Percentiles rank a stretch among this genome's conserved stretches.
These are phyloP conservation scores for Enhydra lutris DNA, from an alignment of 2,113 vertebrate genomes.

Conservation along the genomic window DNA sequence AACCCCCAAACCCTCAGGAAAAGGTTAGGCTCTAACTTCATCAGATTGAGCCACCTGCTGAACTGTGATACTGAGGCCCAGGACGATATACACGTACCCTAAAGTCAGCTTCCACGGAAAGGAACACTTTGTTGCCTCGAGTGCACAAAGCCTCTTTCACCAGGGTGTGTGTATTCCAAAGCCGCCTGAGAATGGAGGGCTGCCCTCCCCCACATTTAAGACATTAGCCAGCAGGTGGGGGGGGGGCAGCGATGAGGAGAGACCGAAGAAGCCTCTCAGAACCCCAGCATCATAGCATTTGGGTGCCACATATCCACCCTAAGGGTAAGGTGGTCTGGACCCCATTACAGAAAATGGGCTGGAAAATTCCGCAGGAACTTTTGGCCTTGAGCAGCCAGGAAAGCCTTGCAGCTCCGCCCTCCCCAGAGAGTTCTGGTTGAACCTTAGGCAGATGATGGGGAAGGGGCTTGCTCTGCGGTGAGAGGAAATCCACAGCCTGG, in stretches of 20 bases:
- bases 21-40: background rate
- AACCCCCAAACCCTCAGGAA: background rate
- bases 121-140: background rate
- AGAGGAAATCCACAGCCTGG: background rate
- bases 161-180: background rate
- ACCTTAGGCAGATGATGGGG: background rate
- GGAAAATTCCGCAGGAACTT: no score
- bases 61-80: background rate
- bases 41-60: background rate
- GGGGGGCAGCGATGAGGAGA: background rate
- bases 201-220: background rate
- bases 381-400: background rate
- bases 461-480: background rate
- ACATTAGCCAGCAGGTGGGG: background rate
- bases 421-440: background rate
- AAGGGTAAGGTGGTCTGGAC: background rate
- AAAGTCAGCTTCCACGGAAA: background rate
- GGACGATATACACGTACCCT: background rate
- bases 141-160: background rate
- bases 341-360: background rate
- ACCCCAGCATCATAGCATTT: background rate
- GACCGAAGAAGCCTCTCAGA: background rate
- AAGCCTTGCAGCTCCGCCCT: background rate
- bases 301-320: background rate
- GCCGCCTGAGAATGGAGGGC: background rate